Evolutionary conservation across 1,140 invertebrate genomes (phyloP), one percentile per base, ranked within the genome.

Genomic region (Drosophila azteca): DNA sequence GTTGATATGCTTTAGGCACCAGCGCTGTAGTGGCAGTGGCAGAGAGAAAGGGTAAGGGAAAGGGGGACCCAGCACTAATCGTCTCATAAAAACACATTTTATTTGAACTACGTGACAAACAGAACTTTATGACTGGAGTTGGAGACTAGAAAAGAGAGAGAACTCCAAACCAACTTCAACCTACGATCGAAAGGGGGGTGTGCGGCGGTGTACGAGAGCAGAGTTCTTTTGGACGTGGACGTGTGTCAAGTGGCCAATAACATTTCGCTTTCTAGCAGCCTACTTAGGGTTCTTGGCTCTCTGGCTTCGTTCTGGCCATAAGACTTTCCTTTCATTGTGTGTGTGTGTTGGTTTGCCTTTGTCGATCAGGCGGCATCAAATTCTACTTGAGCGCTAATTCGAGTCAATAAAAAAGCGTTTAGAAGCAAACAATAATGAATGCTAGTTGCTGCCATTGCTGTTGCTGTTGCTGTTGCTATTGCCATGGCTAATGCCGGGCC

Each of bases 1-100:
- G 70, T 77, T 78, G 82, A 82, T 88, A 85, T 66, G 82, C 74
- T 88, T 85, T 68, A 66, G 77, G 82, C 69, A 67, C 49, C 59
- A 66, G 71, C 66, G 31, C n/a, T n/a, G n/a, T n/a, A n/a, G n/a
- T n/a, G n/a, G n/a, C n/a, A n/a, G n/a, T n/a, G n/a, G n/a, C n/a
- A n/a, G n/a, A 82, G 65, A 77, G 20, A 7, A 2, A 9, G 8
- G 9, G 31, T 1, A 17, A 20, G 9, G 9, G 51, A 6, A 22
- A 35, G 51, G 4, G 51, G 31, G 17, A 44, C 67, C 62, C 77
- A 59, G 45, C 74, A 82, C 82, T 85, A 85, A 85, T 85, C 82
- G 82, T 74, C 59, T 58, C 82, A 87, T 85, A 85, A 85, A 85
- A 85, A 79, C 83, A 87, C 82, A 87, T 88, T 85, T 85, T 85